Percentiles rank a stretch among this genome's conserved stretches.
Conservation (phyloP, 2,113 vertebrate species). For the Plecturocebus donacophilus region DNA sequence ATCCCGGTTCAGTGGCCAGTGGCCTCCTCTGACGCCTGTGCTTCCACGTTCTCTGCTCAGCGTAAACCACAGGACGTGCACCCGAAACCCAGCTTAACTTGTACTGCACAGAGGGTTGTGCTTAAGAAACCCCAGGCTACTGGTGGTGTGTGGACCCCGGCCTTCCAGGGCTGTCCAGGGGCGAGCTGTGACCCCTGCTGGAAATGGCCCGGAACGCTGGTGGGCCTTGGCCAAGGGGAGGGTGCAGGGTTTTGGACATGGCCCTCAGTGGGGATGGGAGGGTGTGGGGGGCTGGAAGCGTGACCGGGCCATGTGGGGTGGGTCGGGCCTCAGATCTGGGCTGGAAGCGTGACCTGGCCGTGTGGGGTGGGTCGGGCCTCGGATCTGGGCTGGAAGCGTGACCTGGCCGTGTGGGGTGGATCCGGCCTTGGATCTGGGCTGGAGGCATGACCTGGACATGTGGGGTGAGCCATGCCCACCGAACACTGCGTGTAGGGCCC, state of each 20-base stretch:
- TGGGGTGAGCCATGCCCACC: background rate
- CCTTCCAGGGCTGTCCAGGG: background rate
- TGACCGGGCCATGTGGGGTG: too few species aligned
- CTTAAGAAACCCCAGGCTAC: background rate
- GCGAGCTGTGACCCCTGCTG: background rate
- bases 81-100: fast-evolving
- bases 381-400: background rate
- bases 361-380: too few species aligned
- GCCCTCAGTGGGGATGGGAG: background rate
- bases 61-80: background rate
- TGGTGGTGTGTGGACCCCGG: background rate
- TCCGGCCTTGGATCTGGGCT: background rate
- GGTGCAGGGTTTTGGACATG: background rate
- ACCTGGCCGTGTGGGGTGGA: background rate
- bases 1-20: background rate
- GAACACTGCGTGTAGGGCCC: background rate
- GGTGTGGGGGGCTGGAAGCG: background rate
- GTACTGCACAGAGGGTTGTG: background rate
- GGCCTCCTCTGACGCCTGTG: background rate
- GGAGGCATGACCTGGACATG: background rate
- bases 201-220: too few species aligned
- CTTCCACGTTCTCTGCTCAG: background rate
- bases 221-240: background rate
- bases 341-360: too few species aligned
- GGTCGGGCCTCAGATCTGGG: too few species aligned